A percentile compares a stretch with the other conserved stretches of the same genome.
phyloP scores from a whole-genome alignment of 2,888 invertebrate genomes.

The Leucophenga montana region DNA sequence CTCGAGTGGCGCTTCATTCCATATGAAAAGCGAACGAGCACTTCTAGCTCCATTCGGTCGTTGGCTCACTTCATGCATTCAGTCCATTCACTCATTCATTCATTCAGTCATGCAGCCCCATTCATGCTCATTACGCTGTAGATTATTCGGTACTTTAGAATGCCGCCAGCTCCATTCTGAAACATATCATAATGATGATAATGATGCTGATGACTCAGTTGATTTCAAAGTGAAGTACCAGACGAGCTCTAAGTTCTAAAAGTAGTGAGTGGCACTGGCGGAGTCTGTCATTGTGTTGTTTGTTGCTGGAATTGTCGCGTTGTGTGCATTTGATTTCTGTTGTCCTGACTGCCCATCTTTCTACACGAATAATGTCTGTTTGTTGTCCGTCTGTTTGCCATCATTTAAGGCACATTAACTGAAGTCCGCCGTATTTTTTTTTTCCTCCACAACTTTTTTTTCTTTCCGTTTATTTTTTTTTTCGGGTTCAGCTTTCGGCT shows the following conservation, averaged over 20 bases:
- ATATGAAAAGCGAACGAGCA: not conserved
- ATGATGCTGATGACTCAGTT: slow-evolving; percentile 6
- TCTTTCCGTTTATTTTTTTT: slow-evolving; percentile 25
- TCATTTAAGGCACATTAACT: slow-evolving; percentile 63
- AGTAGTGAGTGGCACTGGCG: too few species aligned
- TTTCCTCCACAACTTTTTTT: slow-evolving; percentile 11
- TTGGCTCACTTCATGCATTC: slow-evolving; percentile 10
- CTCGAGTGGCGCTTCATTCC: not conserved
- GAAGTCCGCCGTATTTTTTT: slow-evolving; percentile 10
- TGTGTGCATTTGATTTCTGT: slow-evolving; percentile 62
- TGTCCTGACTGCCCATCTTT: slow-evolving; percentile 54
- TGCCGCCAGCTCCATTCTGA: slow-evolving; percentile 31
- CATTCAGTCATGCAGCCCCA: slow-evolving; percentile 41
- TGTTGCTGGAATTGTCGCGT: slow-evolving; percentile 45
- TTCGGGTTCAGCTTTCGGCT: slow-evolving; percentile 3
- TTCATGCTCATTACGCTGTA: slow-evolving; percentile 65
- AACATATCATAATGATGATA: not conserved
- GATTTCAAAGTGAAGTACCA: not conserved
- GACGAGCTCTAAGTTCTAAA: too few species aligned
- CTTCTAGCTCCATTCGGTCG: slow-evolving; percentile 16
- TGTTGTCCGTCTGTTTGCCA: slow-evolving; percentile 26
- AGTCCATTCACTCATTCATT: slow-evolving; percentile 34
- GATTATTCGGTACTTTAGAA: slow-evolving; percentile 64
- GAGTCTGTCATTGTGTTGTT: slow-evolving; percentile 34
- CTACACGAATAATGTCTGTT: not conserved